These are phyloP conservation scores for Phalacrocorax brasilianus DNA, from an alignment of 2,113 vertebrate genomes.

Conservation along the genomic window DNA sequence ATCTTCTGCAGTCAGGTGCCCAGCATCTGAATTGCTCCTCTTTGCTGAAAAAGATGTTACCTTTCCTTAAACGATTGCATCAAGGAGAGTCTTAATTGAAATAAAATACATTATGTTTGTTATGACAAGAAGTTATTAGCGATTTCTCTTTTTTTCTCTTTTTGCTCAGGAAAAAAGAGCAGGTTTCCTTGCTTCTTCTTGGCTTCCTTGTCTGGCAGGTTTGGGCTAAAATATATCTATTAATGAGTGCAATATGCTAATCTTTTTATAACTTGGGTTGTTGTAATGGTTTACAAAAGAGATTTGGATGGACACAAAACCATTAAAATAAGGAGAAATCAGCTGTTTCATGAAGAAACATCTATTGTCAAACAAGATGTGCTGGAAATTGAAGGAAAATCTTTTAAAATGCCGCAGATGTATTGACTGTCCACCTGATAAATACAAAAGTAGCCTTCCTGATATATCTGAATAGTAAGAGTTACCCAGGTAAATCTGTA, in stretches of 20 bases:
- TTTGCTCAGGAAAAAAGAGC: neutral
- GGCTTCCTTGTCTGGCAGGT: neutral
- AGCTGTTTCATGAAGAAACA: neutral
- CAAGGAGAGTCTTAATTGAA: neutral
- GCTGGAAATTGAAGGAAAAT: neutral
- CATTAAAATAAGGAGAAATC: neutral
- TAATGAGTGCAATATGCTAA: neutral
- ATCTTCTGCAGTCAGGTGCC: neutral
- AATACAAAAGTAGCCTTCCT: neutral
- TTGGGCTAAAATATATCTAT: neutral
- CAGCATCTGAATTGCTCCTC: neutral
- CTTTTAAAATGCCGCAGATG: neutral
- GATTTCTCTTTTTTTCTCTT: neutral
- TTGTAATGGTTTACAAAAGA: neutral
- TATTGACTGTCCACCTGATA: neutral
- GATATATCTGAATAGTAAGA: neutral
- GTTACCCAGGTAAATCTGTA: neutral
- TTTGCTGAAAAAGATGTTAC: neutral
- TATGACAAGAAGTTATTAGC: neutral
- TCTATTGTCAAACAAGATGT: neutral
- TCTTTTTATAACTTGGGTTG: neutral
- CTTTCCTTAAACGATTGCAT: neutral
- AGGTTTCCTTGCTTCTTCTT: neutral
- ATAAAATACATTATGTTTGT: neutral
- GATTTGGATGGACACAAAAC: neutral